These are phyloP conservation scores for Anas platyrhynchos DNA, from an alignment of 2,113 vertebrate genomes.

Conservation along the genomic window DNA sequence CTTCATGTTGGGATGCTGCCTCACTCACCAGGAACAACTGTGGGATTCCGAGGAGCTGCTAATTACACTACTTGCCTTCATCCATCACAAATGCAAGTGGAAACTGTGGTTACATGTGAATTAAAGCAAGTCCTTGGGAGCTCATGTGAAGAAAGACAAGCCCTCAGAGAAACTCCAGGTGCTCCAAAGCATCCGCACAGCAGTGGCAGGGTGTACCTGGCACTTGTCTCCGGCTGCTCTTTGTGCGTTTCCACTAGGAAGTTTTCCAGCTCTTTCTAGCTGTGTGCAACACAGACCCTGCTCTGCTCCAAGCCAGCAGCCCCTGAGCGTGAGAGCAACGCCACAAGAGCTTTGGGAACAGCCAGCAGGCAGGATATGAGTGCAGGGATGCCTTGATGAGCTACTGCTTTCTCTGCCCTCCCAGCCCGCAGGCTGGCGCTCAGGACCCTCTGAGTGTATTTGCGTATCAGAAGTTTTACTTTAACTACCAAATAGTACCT, in stretches of 20 bases:
- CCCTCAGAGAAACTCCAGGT: background rate
- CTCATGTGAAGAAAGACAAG: background rate
- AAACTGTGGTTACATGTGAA: background rate
- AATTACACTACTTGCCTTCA: background rate
- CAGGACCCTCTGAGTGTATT: background rate
- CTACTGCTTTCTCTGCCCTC: background rate
- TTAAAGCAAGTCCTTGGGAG: background rate
- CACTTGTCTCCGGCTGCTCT: background rate
- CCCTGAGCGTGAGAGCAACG: background rate
- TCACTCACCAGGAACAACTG: background rate
- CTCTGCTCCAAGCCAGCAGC: background rate
- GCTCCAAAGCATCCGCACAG: background rate
- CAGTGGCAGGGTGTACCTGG: background rate
- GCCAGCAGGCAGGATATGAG: background rate
- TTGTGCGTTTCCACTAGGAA: background rate
- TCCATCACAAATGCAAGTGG: background rate
- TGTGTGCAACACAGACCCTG: background rate
- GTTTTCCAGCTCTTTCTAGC: background rate
- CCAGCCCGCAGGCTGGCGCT: background rate
- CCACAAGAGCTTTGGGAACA: background rate
- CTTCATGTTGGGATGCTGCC: background rate
- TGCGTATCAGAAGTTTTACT: background rate
- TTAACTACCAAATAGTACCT: background rate
- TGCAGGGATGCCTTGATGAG: background rate
- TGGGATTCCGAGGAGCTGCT: background rate